Percentiles rank a stretch among this genome's conserved stretches.
phyloP scores from a whole-genome alignment of 2,888 invertebrate species.

The Molorchus minor region DNA sequence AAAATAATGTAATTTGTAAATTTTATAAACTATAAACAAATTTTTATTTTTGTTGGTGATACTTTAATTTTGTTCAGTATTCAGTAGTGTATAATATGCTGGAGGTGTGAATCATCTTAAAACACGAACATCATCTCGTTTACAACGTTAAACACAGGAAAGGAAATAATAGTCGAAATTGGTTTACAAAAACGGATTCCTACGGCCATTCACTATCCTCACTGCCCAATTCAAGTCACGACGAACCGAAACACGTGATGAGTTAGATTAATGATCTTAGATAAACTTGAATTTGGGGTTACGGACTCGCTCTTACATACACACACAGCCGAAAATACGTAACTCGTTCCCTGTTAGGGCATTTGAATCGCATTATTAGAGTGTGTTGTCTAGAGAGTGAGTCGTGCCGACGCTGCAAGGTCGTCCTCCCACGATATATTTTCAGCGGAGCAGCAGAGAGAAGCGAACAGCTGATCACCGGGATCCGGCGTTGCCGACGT shows the following conservation, averaged over 20 bases:
- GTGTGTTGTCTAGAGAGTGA: constrained; percentile 23
- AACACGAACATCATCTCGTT: too few relatives aligned
- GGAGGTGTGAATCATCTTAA: too few relatives aligned
- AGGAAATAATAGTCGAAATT: too few relatives aligned
- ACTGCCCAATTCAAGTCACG: neutral
- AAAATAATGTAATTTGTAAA: too few relatives aligned
- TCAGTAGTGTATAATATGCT: too few relatives aligned
- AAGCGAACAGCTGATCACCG: constrained; percentile 29
- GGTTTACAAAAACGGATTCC: constrained; percentile 1
- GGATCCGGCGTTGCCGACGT: constrained; percentile 25
- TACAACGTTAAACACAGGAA: too few relatives aligned
- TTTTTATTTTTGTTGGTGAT: too few relatives aligned
- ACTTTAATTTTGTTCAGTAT: too few relatives aligned
- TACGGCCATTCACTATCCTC: neutral
- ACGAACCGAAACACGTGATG: neutral
- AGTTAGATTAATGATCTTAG: constrained; percentile 21
- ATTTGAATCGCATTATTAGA: constrained; percentile 26
- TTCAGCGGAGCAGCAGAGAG: constrained; percentile 37
- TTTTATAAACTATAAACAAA: too few relatives aligned
- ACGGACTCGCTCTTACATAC: too few relatives aligned
- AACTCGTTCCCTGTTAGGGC: constrained; percentile 26
- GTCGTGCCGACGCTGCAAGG: constrained; percentile 44
- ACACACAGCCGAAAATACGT: constrained; percentile 17
- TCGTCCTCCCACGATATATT: constrained; percentile 49
- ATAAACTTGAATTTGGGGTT: constrained; percentile 22